These are phyloP conservation scores for Pterocles burchelli DNA, from an alignment of 2,113 vertebrate species.

Conservation along the genomic window DNA sequence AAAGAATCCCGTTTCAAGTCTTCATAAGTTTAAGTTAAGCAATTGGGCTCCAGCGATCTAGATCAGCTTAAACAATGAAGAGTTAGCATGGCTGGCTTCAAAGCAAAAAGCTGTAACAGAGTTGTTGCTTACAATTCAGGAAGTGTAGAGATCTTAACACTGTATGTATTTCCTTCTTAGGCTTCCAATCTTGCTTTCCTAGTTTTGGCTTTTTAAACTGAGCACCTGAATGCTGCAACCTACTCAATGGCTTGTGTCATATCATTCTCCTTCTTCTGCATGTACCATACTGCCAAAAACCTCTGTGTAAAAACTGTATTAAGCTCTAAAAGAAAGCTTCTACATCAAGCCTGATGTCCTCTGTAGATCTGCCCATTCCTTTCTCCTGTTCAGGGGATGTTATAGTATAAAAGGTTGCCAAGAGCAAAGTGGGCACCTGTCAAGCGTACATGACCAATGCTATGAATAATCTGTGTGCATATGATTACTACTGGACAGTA, in stretches of 20 bases:
- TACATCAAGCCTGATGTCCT: not conserved
- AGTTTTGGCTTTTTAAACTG: not conserved
- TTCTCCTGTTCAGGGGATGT: not conserved
- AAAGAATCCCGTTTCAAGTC: not conserved
- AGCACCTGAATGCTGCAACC: not conserved
- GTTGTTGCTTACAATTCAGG: not conserved
- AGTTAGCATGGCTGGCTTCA: not conserved
- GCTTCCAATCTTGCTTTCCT: not conserved
- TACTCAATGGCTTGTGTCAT: not conserved
- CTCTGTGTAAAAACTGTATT: rapidly evolving
- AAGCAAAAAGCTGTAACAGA: not conserved
- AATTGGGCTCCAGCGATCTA: not conserved
- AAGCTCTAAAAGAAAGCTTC: not conserved
- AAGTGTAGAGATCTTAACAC: not conserved
- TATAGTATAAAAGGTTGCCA: not conserved
- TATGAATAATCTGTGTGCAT: not conserved
- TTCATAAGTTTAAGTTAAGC: not conserved
- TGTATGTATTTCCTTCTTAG: not conserved
- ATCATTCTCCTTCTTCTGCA: not conserved
- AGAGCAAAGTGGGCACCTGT: not conserved
- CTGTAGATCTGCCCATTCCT: not conserved
- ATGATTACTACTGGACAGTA: not conserved
- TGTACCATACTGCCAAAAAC: not conserved
- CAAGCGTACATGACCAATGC: not conserved
- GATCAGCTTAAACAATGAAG: not conserved